phyloP scores from a whole-genome alignment of 2,888 invertebrate species.

The Silvanus unidentatus region DNA sequence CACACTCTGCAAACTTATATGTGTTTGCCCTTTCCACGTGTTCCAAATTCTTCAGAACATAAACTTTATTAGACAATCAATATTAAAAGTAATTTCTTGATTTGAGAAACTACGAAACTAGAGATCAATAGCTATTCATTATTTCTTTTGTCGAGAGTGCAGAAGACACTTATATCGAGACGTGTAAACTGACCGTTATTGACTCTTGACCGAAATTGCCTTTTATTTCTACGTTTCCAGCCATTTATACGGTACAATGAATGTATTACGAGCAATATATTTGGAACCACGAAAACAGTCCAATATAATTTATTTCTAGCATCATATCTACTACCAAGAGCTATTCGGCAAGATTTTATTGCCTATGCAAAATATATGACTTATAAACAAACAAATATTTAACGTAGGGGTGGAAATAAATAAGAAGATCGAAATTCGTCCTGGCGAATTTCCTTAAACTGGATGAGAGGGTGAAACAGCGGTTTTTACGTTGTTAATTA shows the following conservation, averaged over 20 bases:
- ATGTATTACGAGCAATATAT: conserved; percentile 19
- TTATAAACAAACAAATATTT: too few relatives aligned
- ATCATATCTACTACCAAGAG: too few relatives aligned
- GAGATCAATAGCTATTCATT: conserved; percentile 37
- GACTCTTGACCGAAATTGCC: conserved; percentile 39
- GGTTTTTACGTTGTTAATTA: too few relatives aligned
- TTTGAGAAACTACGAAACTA: neutral
- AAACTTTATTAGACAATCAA: neutral
- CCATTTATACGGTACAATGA: conserved; percentile 27
- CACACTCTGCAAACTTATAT: too few relatives aligned
- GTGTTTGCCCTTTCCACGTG: too few relatives aligned
- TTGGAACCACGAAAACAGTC: conserved; percentile 9
- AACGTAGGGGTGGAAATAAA: too few relatives aligned
- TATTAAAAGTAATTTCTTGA: neutral
- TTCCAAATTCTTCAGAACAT: too few relatives aligned
- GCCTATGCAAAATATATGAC: neutral
- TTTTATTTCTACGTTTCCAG: conserved; percentile 35
- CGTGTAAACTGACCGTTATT: conserved; percentile 43
- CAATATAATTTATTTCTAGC: conserved; percentile 9
- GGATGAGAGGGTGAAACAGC: too few relatives aligned
- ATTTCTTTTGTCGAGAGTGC: conserved; percentile 34
- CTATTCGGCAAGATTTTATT: neutral
- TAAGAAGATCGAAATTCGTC: too few relatives aligned
- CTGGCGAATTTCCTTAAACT: too few relatives aligned
- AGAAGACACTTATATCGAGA: conserved; percentile 38